Base-by-base conservation (phyloP, 1,140 invertebrate genomes). In the Drosophila murphyi region DNA sequence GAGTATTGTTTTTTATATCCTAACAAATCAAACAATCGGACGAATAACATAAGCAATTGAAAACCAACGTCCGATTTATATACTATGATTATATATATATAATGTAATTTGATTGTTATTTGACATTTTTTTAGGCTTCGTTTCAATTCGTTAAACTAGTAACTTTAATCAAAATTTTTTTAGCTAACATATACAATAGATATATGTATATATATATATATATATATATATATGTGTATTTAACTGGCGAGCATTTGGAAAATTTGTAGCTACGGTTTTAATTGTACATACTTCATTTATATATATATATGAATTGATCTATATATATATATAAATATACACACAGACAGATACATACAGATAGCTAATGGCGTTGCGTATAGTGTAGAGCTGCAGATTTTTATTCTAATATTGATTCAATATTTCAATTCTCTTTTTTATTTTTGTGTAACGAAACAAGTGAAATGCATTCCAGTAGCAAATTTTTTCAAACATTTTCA, bases 381-480 rank as follows among this genome's bases (percentile, higher is more conserved):
- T 20, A 20, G 20, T 20, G 20, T 20, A 20, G 20, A 20, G 20
- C 20, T 20, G 20, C 35, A 64, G 50, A 52, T 57, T 72, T 54
- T 64, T 63, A 20, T 35, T 35, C 3, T 12, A 47, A 39, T 60
- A 32, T 45, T 51, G 10, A 50, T 28, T 48, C 37, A 72, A 56
- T 32, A 54, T 54, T 12, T 29, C 47, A 59, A 12, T 45, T 62
- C 10, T 48, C 34, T 65, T 60, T 51, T 65, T 74, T 52, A 29
- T 10, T 54, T 7, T 55, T 20, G 52, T 67, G 51, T 20, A 54
- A 34, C 10, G 62, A 55, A 82, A 55, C 52, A 80, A 39, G 48
- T 70, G 62, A 67, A 71, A 75, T 83, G 74, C 83, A 87, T 87
- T 87, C 83, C 83, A 89, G 76, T 89, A 87, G 83, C 77, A 78